Evolutionary conservation across 2,113 vertebrate species (phyloP).

Genomic region (Megalops atlanticus): DNA sequence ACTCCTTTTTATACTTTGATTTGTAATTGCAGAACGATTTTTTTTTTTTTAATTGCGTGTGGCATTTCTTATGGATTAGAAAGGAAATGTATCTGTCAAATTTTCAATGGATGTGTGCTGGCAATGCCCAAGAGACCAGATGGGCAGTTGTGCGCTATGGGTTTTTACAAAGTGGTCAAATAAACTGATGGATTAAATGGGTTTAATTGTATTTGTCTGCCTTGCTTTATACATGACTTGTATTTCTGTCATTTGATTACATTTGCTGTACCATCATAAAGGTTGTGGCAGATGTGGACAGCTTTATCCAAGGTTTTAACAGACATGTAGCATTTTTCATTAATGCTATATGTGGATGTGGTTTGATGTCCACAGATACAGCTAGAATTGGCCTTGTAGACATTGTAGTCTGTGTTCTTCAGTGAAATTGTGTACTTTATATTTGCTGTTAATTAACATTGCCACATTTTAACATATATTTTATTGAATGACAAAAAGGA

Average conservation of each 20-base stretch:
- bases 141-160: constrained; percentile 56
- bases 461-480: too few species aligned
- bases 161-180: constrained; percentile 57
- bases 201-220: constrained; percentile 13
- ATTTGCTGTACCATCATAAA: background rate
- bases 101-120: constrained; percentile 65
- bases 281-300: too few species aligned
- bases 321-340: too few species aligned
- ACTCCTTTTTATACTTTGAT: constrained; percentile 76
- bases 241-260: background rate
- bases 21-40: constrained; percentile 71
- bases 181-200: constrained; percentile 61
- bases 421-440: too few species aligned
- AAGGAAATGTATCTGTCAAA: constrained; percentile 62
- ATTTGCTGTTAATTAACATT: too few species aligned
- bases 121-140: constrained; percentile 63
- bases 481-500: too few species aligned
- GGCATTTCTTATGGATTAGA: constrained; percentile 60
- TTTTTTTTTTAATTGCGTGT: constrained; percentile 54
- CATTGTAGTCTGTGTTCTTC: too few species aligned
- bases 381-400: too few species aligned
- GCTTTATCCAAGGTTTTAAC: too few species aligned
- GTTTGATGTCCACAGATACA: too few species aligned
- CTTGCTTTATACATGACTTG: background rate
- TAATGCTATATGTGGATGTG: too few species aligned